Conservation (phyloP, 2,888 invertebrate genomes). For the Ophraella communa region DNA sequence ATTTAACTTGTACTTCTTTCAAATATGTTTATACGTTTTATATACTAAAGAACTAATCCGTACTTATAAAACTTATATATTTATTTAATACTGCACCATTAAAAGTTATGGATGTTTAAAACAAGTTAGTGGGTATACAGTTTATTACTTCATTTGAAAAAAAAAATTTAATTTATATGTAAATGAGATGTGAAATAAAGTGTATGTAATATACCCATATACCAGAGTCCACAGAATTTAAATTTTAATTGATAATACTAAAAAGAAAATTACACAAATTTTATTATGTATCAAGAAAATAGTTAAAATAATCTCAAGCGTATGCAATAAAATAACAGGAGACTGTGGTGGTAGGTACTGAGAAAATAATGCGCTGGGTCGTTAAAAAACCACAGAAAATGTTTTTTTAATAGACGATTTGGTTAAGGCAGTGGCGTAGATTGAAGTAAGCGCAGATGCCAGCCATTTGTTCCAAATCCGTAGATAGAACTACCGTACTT, state of each 20-base stretch:
- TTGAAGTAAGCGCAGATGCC: neutral
- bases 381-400: no score
- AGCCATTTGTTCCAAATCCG: neutral
- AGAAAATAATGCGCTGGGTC: no score
- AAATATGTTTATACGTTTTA: neutral
- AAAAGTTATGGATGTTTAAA: neutral
- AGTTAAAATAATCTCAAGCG: neutral
- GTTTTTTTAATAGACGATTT: no score
- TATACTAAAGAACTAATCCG: neutral
- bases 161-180: conserved; percentile 3
- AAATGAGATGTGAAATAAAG: neutral
- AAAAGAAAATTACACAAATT: neutral
- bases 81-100: conserved; percentile 5
- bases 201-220: neutral
- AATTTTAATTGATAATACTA: conserved; percentile 2
- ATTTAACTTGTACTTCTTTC: neutral
- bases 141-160: conserved; percentile 1
- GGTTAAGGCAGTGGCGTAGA: neutral
- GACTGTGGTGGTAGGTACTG: neutral
- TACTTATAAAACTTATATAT: neutral
- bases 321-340: neutral
- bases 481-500: no score
- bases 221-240: neutral
- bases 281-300: neutral
- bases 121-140: conserved; percentile 2